Base-by-base conservation (phyloP, 1,140 invertebrate genomes). In the Drosophila pseudoananassae region DNA sequence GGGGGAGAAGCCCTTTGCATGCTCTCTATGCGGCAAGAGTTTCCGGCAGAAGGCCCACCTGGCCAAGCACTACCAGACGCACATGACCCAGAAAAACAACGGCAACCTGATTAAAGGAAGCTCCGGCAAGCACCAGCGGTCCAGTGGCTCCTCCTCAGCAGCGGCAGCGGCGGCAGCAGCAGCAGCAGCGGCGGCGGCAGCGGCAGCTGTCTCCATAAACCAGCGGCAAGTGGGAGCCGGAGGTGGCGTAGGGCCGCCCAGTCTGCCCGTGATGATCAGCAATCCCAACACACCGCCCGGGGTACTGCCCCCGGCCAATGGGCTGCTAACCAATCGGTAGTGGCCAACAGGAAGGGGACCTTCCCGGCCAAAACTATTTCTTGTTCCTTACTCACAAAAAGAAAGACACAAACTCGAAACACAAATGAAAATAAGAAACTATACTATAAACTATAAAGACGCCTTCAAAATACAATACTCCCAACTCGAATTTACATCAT, bases 61-160 rank as follows among this genome's bases (percentile, higher is more conserved):
- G 54, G 98, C 98, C 56, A 99, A 99, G 92, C 98, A 99, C 92
- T 98, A 99, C 92, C 97, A 98, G 92, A 99, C 98, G 15, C 98
- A 99, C 92, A 95, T 97, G 63, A 95, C 96, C 7, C 95, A 96
- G 87, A 96, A 96, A 84, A 95, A 94, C 40, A 92, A 91, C 29
- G 89, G 90, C 7, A 88, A 49, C 79, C 78, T 91, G 27, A 88
- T 91, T 53, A 91, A 91, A 47, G 83, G 85, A 20, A 76, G 68
- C 1, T 70, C 88, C 4, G 55, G 64, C 6, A 91, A 91, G 36
- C 91, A 91, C 43, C 89, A 80, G 33, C 75, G 90, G 8, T 54
- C 55, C 40, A 17, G 64, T 56, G 56, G 60, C 6, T 33, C 50
- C 2, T 54, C 49, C 4, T 43, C 29, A 10, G 43, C 14, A 10